Evolutionary conservation across 2,888 invertebrate genomes (phyloP).

Genomic region (Melanostoma mellinum): DNA sequence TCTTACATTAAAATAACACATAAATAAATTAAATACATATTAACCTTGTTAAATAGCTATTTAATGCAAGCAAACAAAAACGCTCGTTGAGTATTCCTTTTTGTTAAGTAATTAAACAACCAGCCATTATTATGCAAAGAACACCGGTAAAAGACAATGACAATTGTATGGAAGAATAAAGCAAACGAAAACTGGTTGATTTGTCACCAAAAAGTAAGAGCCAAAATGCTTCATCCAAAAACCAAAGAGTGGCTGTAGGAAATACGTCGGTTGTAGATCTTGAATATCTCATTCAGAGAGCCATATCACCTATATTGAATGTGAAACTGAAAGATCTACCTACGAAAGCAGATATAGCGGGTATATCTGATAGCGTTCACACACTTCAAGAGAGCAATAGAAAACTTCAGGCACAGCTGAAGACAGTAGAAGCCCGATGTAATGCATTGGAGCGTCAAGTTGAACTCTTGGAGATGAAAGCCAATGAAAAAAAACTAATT

Average conservation of each 20-base stretch:
- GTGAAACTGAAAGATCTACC: constrained; percentile 4
- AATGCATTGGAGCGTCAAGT: not conserved
- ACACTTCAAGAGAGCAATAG: constrained; percentile 4
- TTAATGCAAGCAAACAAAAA: not conserved
- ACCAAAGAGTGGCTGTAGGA: not conserved
- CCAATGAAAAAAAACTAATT: not conserved
- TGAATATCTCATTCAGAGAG: constrained; percentile 9
- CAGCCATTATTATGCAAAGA: not conserved
- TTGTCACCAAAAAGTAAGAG: not conserved
- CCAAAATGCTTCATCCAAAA: too few relatives aligned
- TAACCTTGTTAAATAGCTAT: not conserved
- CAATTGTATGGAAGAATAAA: constrained; percentile 3
- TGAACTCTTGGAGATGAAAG: not conserved
- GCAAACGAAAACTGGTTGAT: constrained; percentile 3
- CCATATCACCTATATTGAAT: constrained; percentile 8
- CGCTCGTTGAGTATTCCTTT: not conserved
- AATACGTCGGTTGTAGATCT: constrained; percentile 1
- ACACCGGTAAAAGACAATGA: constrained; percentile 7
- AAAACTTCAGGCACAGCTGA: not conserved
- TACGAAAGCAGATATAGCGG: constrained; percentile 4
- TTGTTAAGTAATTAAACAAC: not conserved
- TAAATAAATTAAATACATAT: not conserved
- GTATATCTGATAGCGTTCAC: not conserved
- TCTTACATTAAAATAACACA: not conserved
- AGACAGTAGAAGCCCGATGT: not conserved